phyloP scores from a whole-genome alignment of 2,113 vertebrate species.

The Pseudolaguvia tuberculata region DNA sequence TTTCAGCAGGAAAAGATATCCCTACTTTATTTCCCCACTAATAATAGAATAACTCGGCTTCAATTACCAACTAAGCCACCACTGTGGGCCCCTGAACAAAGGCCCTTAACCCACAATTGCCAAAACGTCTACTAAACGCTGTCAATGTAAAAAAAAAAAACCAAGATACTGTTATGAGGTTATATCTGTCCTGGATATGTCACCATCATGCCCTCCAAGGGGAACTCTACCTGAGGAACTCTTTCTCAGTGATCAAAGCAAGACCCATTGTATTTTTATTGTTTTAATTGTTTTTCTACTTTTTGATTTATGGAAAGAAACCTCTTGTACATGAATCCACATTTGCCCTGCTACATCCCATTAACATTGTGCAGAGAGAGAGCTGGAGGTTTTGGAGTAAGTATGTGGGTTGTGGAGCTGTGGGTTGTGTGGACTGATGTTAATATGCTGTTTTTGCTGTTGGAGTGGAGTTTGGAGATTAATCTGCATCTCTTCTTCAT shows the following conservation, averaged over 20 bases:
- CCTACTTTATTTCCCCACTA: no score
- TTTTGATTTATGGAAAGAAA: background rate
- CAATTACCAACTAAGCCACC: no score
- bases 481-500: constrained; percentile 1
- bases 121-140: no score
- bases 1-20: background rate
- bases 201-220: background rate
- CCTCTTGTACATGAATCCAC: background rate
- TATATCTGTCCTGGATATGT: background rate
- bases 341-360: background rate
- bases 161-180: background rate
- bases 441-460: constrained; percentile 7
- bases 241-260: background rate
- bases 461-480: background rate
- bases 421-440: background rate
- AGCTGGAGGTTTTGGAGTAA: background rate
- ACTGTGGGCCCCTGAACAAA: no score
- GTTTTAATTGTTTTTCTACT: no score
- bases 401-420: background rate
- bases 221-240: background rate
- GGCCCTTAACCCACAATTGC: no score
- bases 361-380: background rate
- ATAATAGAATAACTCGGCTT: no score
- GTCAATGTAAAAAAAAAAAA: no score
- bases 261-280: no score